These are phyloP conservation scores for Chouioia cunea DNA, from an alignment of 2,888 invertebrate species.

Conservation along the genomic window DNA sequence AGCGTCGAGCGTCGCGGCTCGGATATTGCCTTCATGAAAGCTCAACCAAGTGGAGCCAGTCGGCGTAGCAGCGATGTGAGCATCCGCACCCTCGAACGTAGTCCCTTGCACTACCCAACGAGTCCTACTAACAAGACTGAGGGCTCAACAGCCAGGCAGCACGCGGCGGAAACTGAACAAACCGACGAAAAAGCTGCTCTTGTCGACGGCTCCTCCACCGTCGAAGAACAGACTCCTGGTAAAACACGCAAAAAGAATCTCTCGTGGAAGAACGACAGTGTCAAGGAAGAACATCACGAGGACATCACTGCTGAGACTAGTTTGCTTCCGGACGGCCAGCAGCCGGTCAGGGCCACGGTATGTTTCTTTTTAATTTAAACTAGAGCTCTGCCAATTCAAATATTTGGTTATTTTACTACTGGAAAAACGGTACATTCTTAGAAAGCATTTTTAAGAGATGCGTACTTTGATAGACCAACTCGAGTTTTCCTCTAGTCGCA, in stretches of 20 bases:
- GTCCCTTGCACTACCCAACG: slow-evolving; percentile 56
- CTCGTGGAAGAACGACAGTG: slow-evolving; percentile 66
- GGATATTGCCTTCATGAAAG: slow-evolving; percentile 22
- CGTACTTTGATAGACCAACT: not conserved
- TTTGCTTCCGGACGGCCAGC: slow-evolving; percentile 58
- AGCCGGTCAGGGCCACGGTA: slow-evolving; percentile 54
- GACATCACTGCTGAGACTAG: slow-evolving; percentile 67
- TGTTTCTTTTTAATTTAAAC: slow-evolving; percentile 17
- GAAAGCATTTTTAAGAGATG: no score
- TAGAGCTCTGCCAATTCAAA: no score
- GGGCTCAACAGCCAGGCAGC: no score
- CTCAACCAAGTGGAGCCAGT: slow-evolving; percentile 46
- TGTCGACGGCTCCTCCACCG: slow-evolving; percentile 38
- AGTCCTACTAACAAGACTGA: no score
- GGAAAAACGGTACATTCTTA: no score
- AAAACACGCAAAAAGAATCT: slow-evolving; percentile 66
- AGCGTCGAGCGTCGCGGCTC: slow-evolving; percentile 34
- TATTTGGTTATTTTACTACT: no score
- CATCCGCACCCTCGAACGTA: slow-evolving; percentile 60
- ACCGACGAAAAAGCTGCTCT: slow-evolving; percentile 54
- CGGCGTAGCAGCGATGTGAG: slow-evolving; percentile 63
- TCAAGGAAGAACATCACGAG: slow-evolving; percentile 58
- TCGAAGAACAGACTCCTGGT: slow-evolving; percentile 54
- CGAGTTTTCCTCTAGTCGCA: no score
- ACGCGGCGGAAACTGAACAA: no score